phyloP scores from a whole-genome alignment of 2,797 vertebrate species.

The Capromys pilorides region DNA sequence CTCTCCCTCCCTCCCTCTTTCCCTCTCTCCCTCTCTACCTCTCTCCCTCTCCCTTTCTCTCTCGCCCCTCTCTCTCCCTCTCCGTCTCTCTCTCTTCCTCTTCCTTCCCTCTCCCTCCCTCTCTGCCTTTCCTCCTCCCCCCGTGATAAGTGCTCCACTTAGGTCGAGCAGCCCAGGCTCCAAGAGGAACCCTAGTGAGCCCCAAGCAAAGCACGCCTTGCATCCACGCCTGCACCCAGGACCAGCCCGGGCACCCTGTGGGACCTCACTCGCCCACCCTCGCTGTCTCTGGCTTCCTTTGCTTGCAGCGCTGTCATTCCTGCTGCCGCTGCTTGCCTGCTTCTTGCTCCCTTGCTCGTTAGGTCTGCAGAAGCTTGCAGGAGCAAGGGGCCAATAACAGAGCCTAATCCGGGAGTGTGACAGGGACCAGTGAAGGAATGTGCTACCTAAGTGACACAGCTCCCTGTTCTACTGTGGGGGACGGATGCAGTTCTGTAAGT shows the following conservation, averaged over 20 bases:
- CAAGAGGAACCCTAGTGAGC: slow-evolving; percentile 57
- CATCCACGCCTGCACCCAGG: slow-evolving; percentile 38
- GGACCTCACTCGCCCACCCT: slow-evolving; percentile 56
- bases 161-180: slow-evolving; percentile 65
- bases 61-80: slow-evolving; percentile 37
- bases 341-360: slow-evolving; percentile 33
- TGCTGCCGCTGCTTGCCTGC: slow-evolving; percentile 47
- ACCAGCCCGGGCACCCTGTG: slow-evolving; percentile 14
- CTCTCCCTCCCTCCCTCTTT: not conserved
- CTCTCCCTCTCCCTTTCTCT: slow-evolving; percentile 37
- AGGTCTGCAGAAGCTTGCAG: slow-evolving; percentile 78
- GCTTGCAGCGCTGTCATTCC: slow-evolving; percentile 74
- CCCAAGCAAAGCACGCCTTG: not conserved
- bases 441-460: slow-evolving; percentile 75
- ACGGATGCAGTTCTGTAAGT: slow-evolving; percentile 67
- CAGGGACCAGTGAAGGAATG: slow-evolving; percentile 78
- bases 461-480: slow-evolving; percentile 58
- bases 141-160: slow-evolving; percentile 69
- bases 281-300: slow-evolving; percentile 67
- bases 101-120: no score
- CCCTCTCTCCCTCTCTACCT: not conserved
- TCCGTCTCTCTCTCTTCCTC: not conserved
- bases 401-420: slow-evolving; percentile 74
- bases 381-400: slow-evolving; percentile 77
- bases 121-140: not conserved